Percentiles rank a stretch among this genome's conserved stretches.
These are phyloP conservation scores for Phrynocephalus versicolor DNA, from an alignment of 2,113 vertebrate species.

Conservation along the genomic window DNA sequence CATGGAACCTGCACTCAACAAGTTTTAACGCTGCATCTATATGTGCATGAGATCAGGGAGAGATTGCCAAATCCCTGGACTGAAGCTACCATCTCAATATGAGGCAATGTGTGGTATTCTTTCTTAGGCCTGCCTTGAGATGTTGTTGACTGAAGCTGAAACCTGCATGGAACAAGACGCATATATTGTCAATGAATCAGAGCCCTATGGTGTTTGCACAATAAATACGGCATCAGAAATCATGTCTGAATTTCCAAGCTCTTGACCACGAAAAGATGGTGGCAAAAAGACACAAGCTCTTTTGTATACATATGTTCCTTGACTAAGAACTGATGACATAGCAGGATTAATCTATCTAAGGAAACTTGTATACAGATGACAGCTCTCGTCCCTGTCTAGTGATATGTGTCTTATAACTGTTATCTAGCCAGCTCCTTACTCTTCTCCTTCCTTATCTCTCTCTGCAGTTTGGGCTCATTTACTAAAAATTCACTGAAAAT, in stretches of 20 bases:
- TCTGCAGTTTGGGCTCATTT: slow-evolving; percentile 70
- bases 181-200: too few relatives aligned
- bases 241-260: not conserved
- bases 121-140: too few relatives aligned
- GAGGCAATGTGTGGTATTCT: too few relatives aligned
- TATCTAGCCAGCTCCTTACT: slow-evolving; percentile 53
- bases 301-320: not conserved
- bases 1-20: too few relatives aligned
- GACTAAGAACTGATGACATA: not conserved
- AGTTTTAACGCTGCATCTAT: too few relatives aligned
- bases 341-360: slow-evolving; percentile 17
- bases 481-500: slow-evolving; percentile 76
- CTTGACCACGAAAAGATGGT: not conserved
- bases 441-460: slow-evolving; percentile 28
- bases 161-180: too few relatives aligned
- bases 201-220: too few relatives aligned
- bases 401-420: slow-evolving; percentile 63
- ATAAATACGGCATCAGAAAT: not conserved
- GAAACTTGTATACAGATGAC: slow-evolving; percentile 44
- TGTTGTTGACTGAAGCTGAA: too few relatives aligned
- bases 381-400: slow-evolving; percentile 68
- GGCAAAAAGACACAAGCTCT: not conserved
- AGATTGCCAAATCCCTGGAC: too few relatives aligned
- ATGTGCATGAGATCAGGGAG: too few relatives aligned
- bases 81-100: too few relatives aligned